Evolutionary conservation across 2,797 vertebrate genomes (phyloP).

Genomic region (Hipposideros larvatus): DNA sequence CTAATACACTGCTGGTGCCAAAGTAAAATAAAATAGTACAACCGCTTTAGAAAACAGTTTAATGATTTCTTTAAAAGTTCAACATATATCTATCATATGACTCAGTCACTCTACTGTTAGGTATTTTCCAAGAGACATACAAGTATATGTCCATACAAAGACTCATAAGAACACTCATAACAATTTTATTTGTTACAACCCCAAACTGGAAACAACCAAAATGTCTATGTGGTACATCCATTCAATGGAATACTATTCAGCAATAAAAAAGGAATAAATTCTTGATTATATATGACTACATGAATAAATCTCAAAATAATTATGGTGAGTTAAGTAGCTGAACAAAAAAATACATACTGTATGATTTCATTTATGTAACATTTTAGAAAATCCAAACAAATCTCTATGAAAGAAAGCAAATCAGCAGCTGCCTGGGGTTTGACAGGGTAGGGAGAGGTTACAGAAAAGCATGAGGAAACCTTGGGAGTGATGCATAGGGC

Average conservation of each 20-base stretch:
- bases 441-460: not conserved
- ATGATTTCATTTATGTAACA: constrained; percentile 41
- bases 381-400: constrained; percentile 55
- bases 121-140: constrained; percentile 41
- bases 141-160: constrained; percentile 2
- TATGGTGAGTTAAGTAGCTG: not conserved
- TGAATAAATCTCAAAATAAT: constrained; percentile 47
- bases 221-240: not conserved
- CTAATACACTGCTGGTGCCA: not conserved
- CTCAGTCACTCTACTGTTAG: not conserved
- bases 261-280: not conserved
- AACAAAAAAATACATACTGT: not conserved
- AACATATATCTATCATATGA: not conserved
- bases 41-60: not conserved
- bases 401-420: not conserved
- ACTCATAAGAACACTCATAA: constrained; percentile 9
- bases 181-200: constrained; percentile 12
- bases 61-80: constrained; percentile 25
- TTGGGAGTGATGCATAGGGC: not conserved
- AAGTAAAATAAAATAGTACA: constrained; percentile 44
- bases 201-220: constrained; percentile 6
- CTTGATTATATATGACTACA: not conserved
- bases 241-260: not conserved
- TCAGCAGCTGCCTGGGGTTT: not conserved
- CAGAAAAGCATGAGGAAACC: not conserved